Conservation (phyloP, 2,888 invertebrate genomes). For the Xanthia togata region DNA sequence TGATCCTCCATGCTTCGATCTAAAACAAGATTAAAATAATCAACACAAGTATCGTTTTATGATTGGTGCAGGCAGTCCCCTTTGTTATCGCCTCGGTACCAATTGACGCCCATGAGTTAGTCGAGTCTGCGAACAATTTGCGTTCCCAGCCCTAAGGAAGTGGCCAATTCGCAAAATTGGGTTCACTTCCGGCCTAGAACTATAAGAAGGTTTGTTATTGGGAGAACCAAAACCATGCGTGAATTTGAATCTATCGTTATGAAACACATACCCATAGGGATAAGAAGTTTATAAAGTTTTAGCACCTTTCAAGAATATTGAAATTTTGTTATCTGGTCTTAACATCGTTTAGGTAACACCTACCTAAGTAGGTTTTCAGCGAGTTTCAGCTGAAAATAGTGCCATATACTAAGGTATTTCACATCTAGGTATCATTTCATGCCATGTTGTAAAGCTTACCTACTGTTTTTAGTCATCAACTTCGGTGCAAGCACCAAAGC, state of each 20-base stretch:
- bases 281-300: background rate
- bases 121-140: conserved; percentile 78
- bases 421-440: background rate
- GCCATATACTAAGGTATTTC: background rate
- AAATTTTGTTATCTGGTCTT: background rate
- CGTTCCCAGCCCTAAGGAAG: conserved; percentile 81
- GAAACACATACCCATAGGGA: background rate
- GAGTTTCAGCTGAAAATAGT: background rate
- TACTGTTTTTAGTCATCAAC: background rate
- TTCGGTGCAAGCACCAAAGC: background rate
- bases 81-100: conserved; percentile 71
- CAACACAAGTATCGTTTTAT: conserved; percentile 38
- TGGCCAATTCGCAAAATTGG: conserved; percentile 84
- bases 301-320: background rate
- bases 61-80: conserved; percentile 71
- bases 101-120: conserved; percentile 70
- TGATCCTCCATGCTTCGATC: background rate
- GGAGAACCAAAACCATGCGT: background rate
- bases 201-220: conserved; percentile 62
- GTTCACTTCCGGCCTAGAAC: conserved; percentile 61
- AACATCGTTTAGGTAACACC: background rate
- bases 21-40: conserved; percentile 13
- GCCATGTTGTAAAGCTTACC: background rate
- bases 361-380: background rate
- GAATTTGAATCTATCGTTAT: background rate